Base-by-base conservation (phyloP, 1,140 invertebrate species). In the Rhopalosiphum maidis region DNA sequence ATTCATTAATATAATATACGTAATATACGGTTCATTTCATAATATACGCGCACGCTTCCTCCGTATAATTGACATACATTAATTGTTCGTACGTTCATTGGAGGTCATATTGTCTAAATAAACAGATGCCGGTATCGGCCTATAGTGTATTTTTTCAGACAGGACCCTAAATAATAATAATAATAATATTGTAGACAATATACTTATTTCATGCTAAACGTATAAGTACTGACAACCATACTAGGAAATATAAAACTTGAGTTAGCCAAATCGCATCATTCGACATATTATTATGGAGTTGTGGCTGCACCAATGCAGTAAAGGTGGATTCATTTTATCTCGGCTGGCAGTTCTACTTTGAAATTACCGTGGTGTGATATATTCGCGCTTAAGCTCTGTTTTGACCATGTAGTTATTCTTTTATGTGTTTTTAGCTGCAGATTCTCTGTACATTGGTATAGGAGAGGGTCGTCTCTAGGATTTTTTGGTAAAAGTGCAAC, bases 61-160 rank as follows among this genome's bases (percentile, higher is more conserved):
- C 82, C 48, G 82, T 55, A 23, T 21, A 21, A 93, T 93, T 93
- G 91, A 37, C 82, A 93, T 51, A 93, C 82, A 93, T 92, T 92
- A 51, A 92, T 93, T 93, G 48, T 93, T 86, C 25, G 23, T 86
- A 77, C 91, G 35, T 54, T 83, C 43, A 77, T 37, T 55, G 82
- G 82, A 93, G 91, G 82, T 93, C 37, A 93, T 68, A 77, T 51
- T 93, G 41, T n/a, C 48, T 30, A 37, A 92, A 41, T 51, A 93
- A 86, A 48, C 46, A 54, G 9, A 86, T 35, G 15, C 91, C 30
- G 48, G 9, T 48, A 55, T 43, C 37, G 91, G 48, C 82, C 91
- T 93, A 37, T 37, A 51, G 91, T 51, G 25, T 22, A 37, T 85
- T 83, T 82, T 92, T 93, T 68, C 15, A n/a, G 89, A 37, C 25